These are phyloP conservation scores for Dasyurus viverrinus DNA, from an alignment of 2,113 vertebrate genomes.

Conservation along the genomic window DNA sequence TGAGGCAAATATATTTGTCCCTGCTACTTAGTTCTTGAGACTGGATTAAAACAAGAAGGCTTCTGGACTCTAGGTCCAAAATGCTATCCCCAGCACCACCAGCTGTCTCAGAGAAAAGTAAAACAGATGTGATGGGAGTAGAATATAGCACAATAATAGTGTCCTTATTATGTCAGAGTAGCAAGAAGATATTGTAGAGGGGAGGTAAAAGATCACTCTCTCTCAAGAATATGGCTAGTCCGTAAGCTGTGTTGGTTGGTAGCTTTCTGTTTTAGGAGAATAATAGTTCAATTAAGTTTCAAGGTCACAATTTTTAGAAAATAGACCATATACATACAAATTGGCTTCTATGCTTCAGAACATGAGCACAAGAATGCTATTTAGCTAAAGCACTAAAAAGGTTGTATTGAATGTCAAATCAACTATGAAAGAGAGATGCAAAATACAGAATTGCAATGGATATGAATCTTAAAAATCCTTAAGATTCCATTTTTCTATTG, in stretches of 20 bases:
- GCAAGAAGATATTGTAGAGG: not conserved
- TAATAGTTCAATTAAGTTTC: conserved; percentile 59
- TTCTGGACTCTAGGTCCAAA: not conserved
- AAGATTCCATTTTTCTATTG: conserved; percentile 9
- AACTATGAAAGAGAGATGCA: conserved; percentile 44
- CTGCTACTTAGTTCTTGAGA: not conserved
- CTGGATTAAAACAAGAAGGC: not conserved
- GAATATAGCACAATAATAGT: not conserved
- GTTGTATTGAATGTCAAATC: conserved; percentile 56
- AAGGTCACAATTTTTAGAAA: conserved; percentile 64
- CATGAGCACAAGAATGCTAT: conserved; percentile 40
- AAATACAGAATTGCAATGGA: conserved; percentile 21
- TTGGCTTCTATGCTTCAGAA: conserved; percentile 40
- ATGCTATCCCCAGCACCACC: not conserved
- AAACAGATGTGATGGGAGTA: not conserved
- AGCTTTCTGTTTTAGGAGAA: conserved; percentile 60
- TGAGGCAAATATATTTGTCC: not conserved
- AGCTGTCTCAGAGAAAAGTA: not conserved
- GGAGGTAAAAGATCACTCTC: conserved; percentile 41
- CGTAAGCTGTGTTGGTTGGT: conserved; percentile 48
- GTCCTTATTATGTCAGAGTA: conserved; percentile 21
- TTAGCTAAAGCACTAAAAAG: conserved; percentile 61
- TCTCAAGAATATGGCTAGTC: conserved; percentile 42
- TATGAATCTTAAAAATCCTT: conserved; percentile 34
- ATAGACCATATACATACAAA: conserved; percentile 51